These are phyloP conservation scores for Neodon shergylaensis DNA, from an alignment of 2,113 vertebrate genomes.

Conservation along the genomic window DNA sequence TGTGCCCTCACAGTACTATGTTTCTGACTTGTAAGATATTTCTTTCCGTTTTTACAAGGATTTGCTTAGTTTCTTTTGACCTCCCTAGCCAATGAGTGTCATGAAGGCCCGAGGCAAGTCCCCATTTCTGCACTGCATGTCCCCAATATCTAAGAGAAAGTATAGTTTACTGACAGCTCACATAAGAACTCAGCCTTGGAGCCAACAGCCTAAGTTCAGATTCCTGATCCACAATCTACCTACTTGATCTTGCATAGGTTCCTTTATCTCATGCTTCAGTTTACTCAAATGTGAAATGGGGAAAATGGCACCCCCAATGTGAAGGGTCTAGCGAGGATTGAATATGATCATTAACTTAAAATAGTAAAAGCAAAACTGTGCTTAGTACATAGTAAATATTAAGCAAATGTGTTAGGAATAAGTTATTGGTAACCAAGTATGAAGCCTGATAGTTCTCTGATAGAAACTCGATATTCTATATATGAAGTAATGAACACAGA, in stretches of 20 bases:
- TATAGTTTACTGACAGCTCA: not conserved
- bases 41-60: not conserved
- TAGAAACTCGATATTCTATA: not conserved
- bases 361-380: not conserved
- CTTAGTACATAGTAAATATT: not conserved
- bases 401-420: not conserved
- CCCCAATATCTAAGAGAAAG: not conserved
- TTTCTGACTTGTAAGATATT: not conserved
- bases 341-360: not conserved
- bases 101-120: rapidly evolving
- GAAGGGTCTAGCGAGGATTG: not conserved
- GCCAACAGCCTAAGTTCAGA: not conserved
- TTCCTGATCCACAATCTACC: not conserved
- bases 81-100: not conserved
- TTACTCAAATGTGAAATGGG: not conserved
- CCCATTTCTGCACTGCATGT: not conserved
- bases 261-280: not conserved
- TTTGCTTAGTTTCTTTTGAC: not conserved
- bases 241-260: not conserved
- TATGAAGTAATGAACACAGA: not conserved
- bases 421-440: not conserved
- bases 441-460: not conserved
- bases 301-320: not conserved
- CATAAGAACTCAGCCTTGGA: not conserved
- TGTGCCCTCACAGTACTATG: rapidly evolving